phyloP scores from a whole-genome alignment of 2,113 vertebrate genomes.

The Furnarius figulus region DNA sequence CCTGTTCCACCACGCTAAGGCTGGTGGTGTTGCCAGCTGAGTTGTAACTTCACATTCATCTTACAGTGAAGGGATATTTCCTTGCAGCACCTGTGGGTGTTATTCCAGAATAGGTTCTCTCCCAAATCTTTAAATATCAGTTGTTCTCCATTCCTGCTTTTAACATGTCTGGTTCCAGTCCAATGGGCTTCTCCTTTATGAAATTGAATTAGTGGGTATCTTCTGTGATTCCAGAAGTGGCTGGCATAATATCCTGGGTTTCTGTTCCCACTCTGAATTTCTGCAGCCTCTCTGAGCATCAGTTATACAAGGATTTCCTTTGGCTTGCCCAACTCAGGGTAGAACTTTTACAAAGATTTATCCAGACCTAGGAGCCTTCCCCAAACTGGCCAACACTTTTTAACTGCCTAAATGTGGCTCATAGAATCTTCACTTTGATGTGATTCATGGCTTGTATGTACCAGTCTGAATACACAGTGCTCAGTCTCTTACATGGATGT shows the following conservation, averaged over 20 bases:
- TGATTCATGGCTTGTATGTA: not conserved
- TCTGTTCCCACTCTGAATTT: not conserved
- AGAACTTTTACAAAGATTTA: not conserved
- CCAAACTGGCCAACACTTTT: not conserved
- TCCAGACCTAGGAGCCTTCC: not conserved
- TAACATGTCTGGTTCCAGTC: not conserved
- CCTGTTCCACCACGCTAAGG: not conserved
- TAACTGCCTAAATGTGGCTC: not conserved
- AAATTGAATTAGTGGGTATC: not conserved
- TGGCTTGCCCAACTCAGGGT: not conserved
- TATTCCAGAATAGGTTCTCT: not conserved
- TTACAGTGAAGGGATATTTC: not conserved
- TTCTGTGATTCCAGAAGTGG: not conserved
- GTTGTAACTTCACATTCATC: not conserved
- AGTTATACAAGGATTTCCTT: not conserved
- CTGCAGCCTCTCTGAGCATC: not conserved
- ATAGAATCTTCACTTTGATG: not conserved
- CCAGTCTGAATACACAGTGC: not conserved
- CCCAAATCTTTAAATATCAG: not conserved
- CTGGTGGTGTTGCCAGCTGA: not conserved
- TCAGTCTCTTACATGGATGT: not conserved
- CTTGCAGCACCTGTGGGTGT: not conserved
- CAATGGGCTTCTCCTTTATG: not conserved
- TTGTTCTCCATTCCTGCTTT: not conserved
- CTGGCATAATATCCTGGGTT: not conserved